A percentile compares a stretch with the other conserved stretches of the same genome.
phyloP scores from a whole-genome alignment of 2,797 vertebrate species.

The Pseudomugil tenellus region DNA sequence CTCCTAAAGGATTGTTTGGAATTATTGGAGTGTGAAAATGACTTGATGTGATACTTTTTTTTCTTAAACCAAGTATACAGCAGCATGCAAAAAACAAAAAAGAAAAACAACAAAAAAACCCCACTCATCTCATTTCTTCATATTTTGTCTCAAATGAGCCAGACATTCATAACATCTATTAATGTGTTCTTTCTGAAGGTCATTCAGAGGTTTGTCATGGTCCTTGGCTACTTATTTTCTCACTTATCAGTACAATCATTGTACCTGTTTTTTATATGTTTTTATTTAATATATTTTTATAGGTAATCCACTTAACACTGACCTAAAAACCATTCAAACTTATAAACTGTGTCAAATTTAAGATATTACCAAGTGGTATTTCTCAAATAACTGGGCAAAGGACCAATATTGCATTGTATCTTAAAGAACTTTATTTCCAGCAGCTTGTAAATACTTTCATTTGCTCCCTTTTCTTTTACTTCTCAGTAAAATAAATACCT shows the following conservation, averaged over 20 bases:
- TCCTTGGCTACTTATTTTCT: not conserved
- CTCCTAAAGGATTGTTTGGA: not conserved
- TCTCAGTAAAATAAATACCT: too few relatives aligned
- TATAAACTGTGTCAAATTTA: not conserved
- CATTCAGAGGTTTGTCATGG: not conserved
- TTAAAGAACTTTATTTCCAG: not conserved
- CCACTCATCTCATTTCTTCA: not conserved
- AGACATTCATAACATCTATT: not conserved
- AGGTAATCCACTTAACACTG: not conserved
- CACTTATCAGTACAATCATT: not conserved
- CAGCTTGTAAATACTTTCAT: not conserved
- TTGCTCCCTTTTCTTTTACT: too few relatives aligned
- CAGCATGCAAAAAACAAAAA: not conserved
- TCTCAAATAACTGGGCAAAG: not conserved
- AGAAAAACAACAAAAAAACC: too few relatives aligned
- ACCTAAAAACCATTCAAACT: not conserved
- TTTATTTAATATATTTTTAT: not conserved
- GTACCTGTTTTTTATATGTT: not conserved
- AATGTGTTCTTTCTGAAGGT: not conserved
- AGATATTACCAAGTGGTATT: not conserved
- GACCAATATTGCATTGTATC: too few relatives aligned
- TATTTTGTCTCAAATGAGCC: not conserved
- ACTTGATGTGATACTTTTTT: not conserved
- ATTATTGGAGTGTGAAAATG: not conserved
- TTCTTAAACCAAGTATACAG: not conserved